Percentiles rank a stretch among this genome's conserved stretches.
Evolutionary conservation across 2,797 vertebrate species (phyloP).

Genomic region (Jordanella pulchra): DNA sequence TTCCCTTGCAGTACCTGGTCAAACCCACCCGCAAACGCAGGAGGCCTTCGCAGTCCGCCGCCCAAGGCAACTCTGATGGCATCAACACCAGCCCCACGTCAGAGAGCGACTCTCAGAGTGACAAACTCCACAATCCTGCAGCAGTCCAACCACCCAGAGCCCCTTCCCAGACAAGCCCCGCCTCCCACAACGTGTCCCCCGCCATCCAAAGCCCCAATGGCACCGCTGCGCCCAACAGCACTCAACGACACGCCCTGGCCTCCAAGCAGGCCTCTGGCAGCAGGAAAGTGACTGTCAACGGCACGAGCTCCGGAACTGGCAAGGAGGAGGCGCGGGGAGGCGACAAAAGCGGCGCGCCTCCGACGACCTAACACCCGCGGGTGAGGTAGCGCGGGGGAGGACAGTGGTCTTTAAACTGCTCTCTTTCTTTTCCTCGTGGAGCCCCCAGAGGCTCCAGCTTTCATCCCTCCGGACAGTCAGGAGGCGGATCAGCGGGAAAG

Average conservation of each 20-base stretch:
- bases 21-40: constrained; percentile 87
- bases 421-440: constrained; percentile 50
- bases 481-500: constrained; percentile 47
- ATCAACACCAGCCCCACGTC: constrained; percentile 87
- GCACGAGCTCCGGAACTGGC: constrained; percentile 71
- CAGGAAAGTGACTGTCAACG: constrained; percentile 90
- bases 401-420: constrained; percentile 66
- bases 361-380: constrained; percentile 65
- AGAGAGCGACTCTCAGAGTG: constrained; percentile 94
- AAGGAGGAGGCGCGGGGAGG: constrained; percentile 68
- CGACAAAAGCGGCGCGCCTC: constrained; percentile 69
- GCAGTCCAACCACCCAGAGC: constrained; percentile 83
- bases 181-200: constrained; percentile 67
- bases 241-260: constrained; percentile 79
- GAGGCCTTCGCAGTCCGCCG: constrained; percentile 68
- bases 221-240: constrained; percentile 71
- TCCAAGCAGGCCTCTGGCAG: constrained; percentile 69
- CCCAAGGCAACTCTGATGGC: constrained; percentile 81
- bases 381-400: constrained; percentile 70
- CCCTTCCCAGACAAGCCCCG: constrained; percentile 69
- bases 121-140: constrained; percentile 91
- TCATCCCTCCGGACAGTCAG: constrained; percentile 36
- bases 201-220: constrained; percentile 74
- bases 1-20: constrained; percentile 94
- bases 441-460: constrained; percentile 37